Evolutionary conservation across 2,113 vertebrate species (phyloP).

Genomic region (Galeopterus variegatus): DNA sequence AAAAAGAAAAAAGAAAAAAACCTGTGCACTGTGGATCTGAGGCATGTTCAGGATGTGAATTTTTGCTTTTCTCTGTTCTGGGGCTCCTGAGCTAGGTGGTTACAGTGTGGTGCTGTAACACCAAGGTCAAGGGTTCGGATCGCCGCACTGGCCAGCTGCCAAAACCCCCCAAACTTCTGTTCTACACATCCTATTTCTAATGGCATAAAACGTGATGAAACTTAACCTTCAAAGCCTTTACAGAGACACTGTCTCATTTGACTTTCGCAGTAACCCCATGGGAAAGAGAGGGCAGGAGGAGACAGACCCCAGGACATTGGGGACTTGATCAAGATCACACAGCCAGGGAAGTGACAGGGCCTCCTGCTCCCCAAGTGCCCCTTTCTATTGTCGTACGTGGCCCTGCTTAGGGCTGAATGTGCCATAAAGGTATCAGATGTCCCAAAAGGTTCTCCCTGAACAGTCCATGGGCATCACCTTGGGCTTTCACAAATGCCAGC

Average conservation of each 20-base stretch:
- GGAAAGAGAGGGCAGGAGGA: neutral
- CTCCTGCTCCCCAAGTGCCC: neutral
- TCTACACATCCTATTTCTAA: neutral
- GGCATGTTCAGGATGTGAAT: neutral
- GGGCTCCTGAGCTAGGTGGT: too few relatives aligned
- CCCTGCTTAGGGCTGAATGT: neutral
- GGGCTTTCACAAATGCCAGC: neutral
- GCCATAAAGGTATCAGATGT: neutral
- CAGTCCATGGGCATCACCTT: neutral
- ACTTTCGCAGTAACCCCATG: neutral
- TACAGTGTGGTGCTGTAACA: too few relatives aligned
- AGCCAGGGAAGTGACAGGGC: neutral
- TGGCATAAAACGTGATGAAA: neutral
- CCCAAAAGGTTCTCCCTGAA: neutral
- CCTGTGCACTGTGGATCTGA: fast-evolving
- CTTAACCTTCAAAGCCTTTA: neutral
- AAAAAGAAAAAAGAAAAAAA: too few relatives aligned
- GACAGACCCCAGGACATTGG: neutral
- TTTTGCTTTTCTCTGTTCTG: neutral
- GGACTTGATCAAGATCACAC: neutral
- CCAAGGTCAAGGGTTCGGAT: too few relatives aligned
- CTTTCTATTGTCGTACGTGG: too few relatives aligned
- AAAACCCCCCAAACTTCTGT: too few relatives aligned
- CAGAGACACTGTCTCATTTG: neutral
- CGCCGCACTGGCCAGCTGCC: too few relatives aligned